Evolutionary conservation across 1,140 invertebrate genomes (phyloP).

Genomic region (Hestina assimilis): DNA sequence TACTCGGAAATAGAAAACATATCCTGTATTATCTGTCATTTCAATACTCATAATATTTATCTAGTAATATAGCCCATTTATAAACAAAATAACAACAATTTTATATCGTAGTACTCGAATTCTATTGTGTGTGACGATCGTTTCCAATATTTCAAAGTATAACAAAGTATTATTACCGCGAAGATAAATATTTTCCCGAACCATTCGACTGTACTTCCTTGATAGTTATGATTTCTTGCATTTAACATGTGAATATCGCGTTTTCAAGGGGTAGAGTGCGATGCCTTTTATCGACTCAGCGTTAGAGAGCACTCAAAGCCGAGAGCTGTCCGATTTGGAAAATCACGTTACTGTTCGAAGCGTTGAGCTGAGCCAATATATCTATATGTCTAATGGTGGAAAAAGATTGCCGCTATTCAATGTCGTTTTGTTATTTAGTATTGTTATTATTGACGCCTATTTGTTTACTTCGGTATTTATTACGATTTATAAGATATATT

Average conservation of each 20-base stretch:
- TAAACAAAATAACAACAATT: not conserved
- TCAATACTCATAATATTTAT: too few species aligned
- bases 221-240: slow-evolving; percentile 15
- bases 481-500: too few species aligned
- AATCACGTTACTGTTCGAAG: slow-evolving; percentile 54
- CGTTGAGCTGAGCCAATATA: slow-evolving; percentile 14
- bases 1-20: too few species aligned
- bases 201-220: slow-evolving; percentile 1
- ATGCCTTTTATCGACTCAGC: slow-evolving; percentile 53
- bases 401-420: not conserved
- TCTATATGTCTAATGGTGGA: slow-evolving; percentile 5
- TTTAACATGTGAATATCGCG: slow-evolving; percentile 36
- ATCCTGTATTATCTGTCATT: too few species aligned
- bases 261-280: slow-evolving; percentile 41
- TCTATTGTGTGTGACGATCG: slow-evolving; percentile 3
- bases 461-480: too few species aligned
- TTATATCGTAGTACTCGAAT: not conserved
- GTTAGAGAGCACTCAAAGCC: slow-evolving; percentile 57
- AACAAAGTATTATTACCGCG: slow-evolving; percentile 14
- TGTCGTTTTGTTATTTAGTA: not conserved
- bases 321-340: slow-evolving; percentile 63
- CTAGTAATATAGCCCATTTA: too few species aligned
- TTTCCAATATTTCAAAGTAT: slow-evolving; percentile 13
- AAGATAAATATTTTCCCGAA: slow-evolving; percentile 5
- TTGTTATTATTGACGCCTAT: too few species aligned